Evolutionary conservation across 2,113 vertebrate species (phyloP), one percentile per base, ranked within the genome.

Genomic region (Rhynchomys soricoides): DNA sequence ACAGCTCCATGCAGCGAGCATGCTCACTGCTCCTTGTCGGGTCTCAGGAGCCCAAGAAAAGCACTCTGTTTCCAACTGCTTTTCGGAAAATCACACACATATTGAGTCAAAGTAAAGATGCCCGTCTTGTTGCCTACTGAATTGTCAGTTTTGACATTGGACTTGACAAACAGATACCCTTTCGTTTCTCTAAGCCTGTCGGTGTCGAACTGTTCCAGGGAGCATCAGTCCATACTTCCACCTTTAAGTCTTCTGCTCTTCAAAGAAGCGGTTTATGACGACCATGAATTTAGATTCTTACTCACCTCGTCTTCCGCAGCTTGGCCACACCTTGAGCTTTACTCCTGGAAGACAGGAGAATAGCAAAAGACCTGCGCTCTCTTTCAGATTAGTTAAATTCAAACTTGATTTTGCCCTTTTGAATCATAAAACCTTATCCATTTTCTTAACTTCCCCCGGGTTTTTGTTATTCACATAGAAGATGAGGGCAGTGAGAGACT

Each of bases 81-180:
- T 91, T 87, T 52, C 81, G 89, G 85, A 95, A 93, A 86, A 52
- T 91, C 57, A 57, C 92, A 90, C 3, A 43, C 78, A 19, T 26
- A 34, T 68, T 82, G 81, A 78, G 78, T 55, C 74, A 62, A 50
- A 78, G 40, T 12, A 86, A 48, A 29, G 17, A 13, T 7, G 43
- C 10, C 55, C 71, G 37, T 86, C 88, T 13, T 3, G 0, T 45
- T 73, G 50, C 73, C 73, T 62, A 52, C 82, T 86, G 3, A 48
- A 29, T 17, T 89, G 89, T 50, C 79, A 88, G 1, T 40, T 64
- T 64, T 79, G 81, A 90, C 24, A 5, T 62, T 62, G 15, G n/a
- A 43, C 81, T 29, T 16, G 43, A 52, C 62, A 75, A 15, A 90
- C 8, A 7, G 57, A 59, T 57, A 78, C 10, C 9, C 22, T 90